Conservation (phyloP, 2,797 vertebrate species). For the Siniperca obscura region DNA sequence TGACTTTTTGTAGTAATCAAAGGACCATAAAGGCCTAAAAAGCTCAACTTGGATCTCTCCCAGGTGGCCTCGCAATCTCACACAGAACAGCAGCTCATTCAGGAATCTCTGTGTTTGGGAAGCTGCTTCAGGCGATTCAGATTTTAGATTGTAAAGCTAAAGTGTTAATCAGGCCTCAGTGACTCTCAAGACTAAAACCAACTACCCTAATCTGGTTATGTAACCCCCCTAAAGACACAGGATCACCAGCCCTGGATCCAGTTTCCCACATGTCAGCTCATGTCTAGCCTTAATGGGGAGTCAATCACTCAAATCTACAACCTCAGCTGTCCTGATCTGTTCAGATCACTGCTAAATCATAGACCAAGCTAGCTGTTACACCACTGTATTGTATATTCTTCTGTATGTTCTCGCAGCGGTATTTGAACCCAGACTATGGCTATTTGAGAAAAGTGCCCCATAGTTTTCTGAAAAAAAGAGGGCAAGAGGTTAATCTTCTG, state of each 20-base stretch:
- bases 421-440: constrained; percentile 14
- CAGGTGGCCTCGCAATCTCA: constrained; percentile 34
- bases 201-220: constrained; percentile 69
- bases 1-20: background rate
- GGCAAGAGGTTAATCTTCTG: constrained; percentile 70
- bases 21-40: background rate
- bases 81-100: constrained; percentile 41
- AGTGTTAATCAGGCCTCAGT: constrained; percentile 50
- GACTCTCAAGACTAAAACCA: constrained; percentile 63
- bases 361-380: background rate
- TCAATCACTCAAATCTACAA: constrained; percentile 1
- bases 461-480: constrained; percentile 31
- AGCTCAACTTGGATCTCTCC: background rate
- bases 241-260: constrained; percentile 39
- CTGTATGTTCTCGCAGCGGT: background rate
- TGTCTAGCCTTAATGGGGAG: constrained; percentile 4
- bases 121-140: constrained; percentile 54
- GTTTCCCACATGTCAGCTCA: constrained; percentile 42
- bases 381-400: background rate
- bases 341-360: background rate
- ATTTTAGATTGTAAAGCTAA: constrained; percentile 50
- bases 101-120: constrained; percentile 56
- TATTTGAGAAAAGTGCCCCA: constrained; percentile 22
- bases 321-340: background rate
- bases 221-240: constrained; percentile 41